Conservation (phyloP, 2,797 vertebrate genomes). For the Lagodon rhomboides region DNA sequence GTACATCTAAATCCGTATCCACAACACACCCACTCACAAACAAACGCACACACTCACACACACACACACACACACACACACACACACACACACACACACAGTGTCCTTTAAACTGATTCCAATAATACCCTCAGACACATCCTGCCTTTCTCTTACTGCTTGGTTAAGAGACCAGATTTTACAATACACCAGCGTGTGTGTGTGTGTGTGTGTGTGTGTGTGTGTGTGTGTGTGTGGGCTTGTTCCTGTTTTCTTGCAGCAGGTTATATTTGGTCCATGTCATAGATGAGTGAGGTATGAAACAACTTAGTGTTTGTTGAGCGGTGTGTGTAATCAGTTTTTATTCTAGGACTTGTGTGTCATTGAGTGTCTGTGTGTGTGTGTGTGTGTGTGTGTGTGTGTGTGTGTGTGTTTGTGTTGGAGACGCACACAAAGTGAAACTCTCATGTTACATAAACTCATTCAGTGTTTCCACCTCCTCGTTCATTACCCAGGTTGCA, state of each 20-base stretch:
- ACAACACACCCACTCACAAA: slow-evolving; percentile 38
- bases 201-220: slow-evolving; percentile 37
- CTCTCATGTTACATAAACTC: background rate
- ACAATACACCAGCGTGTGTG: slow-evolving; percentile 43
- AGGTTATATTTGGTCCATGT: slow-evolving; percentile 45
- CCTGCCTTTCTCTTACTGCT: slow-evolving; percentile 64
- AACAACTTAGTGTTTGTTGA: slow-evolving; percentile 26
- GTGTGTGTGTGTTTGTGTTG: background rate
- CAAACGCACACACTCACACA: slow-evolving; percentile 32
- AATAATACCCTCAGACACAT: slow-evolving; percentile 58
- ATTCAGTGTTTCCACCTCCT: background rate
- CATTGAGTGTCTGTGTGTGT: background rate
- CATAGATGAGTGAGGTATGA: background rate
- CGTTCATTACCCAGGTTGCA: background rate
- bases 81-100: slow-evolving; percentile 27
- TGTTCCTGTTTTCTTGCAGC: slow-evolving; percentile 4
- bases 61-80: slow-evolving; percentile 33
- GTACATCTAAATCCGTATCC: slow-evolving; percentile 60
- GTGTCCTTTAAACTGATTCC: slow-evolving; percentile 43
- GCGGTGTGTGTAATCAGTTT: slow-evolving; percentile 6
- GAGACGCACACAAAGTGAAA: background rate
- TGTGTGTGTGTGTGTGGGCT: slow-evolving; percentile 25
- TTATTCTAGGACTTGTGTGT: slow-evolving; percentile 3
- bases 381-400: background rate
- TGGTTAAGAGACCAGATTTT: slow-evolving; percentile 31